Percentiles rank a stretch among this genome's conserved stretches.
phyloP scores from a whole-genome alignment of 1,140 invertebrate species.

The Drosophila seguyi region DNA sequence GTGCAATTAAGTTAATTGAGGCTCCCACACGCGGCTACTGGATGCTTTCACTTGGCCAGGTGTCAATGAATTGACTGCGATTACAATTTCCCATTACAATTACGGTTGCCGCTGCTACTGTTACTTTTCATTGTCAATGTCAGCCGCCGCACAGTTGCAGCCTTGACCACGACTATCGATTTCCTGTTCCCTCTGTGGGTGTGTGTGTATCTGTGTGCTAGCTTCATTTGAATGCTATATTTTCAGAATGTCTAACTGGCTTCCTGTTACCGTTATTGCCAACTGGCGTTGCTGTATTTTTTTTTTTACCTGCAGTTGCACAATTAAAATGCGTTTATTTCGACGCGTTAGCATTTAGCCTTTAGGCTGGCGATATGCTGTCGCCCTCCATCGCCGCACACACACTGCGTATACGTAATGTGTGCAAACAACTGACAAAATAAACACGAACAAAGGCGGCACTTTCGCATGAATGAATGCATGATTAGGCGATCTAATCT shows the following conservation, averaged over 20 bases:
- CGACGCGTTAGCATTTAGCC: slow-evolving; percentile 56
- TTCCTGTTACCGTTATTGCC: slow-evolving; percentile 64
- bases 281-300: slow-evolving; percentile 10
- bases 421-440: slow-evolving; percentile 19
- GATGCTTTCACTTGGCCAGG: slow-evolving; percentile 65
- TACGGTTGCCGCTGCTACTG: slow-evolving; percentile 11
- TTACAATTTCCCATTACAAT: slow-evolving; percentile 29
- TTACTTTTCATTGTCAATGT: slow-evolving; percentile 68
- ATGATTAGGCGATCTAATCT: slow-evolving; percentile 60
- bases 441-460: slow-evolving; percentile 14
- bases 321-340: slow-evolving; percentile 53
- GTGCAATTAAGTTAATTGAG: slow-evolving; percentile 66
- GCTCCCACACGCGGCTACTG: slow-evolving; percentile 17
- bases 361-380: slow-evolving; percentile 55
- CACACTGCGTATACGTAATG: slow-evolving; percentile 64
- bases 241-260: slow-evolving; percentile 57
- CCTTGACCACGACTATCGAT: slow-evolving; percentile 85
- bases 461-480: slow-evolving; percentile 68
- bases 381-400: slow-evolving; percentile 24
- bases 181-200: slow-evolving; percentile 59
- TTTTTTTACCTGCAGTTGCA: slow-evolving; percentile 19
- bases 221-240: slow-evolving; percentile 37
- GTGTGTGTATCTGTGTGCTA: slow-evolving; percentile 8
- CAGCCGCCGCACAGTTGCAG: slow-evolving; percentile 48
- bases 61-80: slow-evolving; percentile 73